phyloP scores from a whole-genome alignment of 2,113 vertebrate species.

The Zapornia atra region DNA sequence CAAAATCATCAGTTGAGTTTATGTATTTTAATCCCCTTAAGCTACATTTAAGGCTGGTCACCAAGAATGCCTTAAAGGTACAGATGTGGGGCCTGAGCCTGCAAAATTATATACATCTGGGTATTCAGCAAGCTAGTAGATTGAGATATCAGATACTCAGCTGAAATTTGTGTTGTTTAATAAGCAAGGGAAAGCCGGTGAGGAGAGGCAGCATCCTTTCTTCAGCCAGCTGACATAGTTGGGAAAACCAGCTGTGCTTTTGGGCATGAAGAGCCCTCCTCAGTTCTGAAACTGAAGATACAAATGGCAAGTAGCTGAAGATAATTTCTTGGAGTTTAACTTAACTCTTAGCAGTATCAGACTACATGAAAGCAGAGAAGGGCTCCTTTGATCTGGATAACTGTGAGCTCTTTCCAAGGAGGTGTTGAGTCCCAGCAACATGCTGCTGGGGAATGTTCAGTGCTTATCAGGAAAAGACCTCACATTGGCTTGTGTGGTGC shows the following conservation, averaged over 20 bases:
- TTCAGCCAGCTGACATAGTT: not conserved
- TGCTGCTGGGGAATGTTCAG: not conserved
- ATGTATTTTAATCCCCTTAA: not conserved
- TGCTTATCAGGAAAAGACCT: not conserved
- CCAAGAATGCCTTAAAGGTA: not conserved
- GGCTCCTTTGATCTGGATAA: constrained; percentile 12
- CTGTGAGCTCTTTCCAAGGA: not conserved
- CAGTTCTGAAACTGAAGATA: not conserved
- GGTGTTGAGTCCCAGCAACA: not conserved
- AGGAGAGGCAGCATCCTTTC: not conserved
- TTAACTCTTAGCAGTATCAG: not conserved
- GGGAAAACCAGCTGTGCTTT: not conserved
- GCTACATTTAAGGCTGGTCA: not conserved
- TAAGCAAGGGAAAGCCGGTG: not conserved
- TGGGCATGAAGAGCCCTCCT: not conserved
- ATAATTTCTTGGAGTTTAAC: not conserved
- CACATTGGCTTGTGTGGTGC: not conserved
- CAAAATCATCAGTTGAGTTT: not conserved
- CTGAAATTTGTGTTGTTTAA: not conserved
- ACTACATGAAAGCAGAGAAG: not conserved
- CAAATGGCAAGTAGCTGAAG: not conserved
- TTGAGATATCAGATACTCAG: not conserved
- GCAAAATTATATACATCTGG: not conserved
- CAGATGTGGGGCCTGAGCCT: not conserved
- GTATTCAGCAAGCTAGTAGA: not conserved